Percentiles rank a stretch among this genome's conserved stretches.
Evolutionary conservation across 2,113 vertebrate species (phyloP).

Genomic region (Nycticryphes semicollaris): DNA sequence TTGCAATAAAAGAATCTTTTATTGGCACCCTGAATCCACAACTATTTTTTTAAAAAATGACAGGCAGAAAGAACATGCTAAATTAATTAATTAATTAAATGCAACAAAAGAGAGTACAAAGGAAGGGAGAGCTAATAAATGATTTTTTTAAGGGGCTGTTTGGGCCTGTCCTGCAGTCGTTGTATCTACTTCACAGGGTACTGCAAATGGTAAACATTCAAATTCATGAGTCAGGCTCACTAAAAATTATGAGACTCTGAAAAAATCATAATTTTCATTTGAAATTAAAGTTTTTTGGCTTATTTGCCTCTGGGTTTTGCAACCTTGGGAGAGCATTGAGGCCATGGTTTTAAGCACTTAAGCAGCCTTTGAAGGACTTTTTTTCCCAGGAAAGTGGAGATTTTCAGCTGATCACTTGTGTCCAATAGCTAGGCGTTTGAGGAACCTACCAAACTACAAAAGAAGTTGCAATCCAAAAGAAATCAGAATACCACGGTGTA

Average conservation of each 20-base stretch:
- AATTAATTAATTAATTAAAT: slow-evolving; percentile 51
- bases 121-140: neutral
- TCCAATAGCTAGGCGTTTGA: neutral
- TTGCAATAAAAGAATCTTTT: slow-evolving; percentile 54
- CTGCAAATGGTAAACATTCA: neutral
- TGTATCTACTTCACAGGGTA: neutral
- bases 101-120: slow-evolving; percentile 1
- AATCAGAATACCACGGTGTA: neutral
- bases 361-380: neutral
- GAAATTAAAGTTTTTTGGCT: neutral
- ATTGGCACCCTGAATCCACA: slow-evolving; percentile 51
- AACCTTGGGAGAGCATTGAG: neutral
- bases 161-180: neutral
- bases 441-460: neutral
- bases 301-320: slow-evolving; percentile 6
- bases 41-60: neutral
- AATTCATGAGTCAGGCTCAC: neutral
- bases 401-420: neutral
- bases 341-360: neutral
- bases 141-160: neutral
- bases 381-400: slow-evolving; percentile 6
- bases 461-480: neutral
- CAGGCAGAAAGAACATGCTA: neutral
- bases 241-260: neutral
- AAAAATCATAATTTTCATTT: neutral